Base-by-base conservation (phyloP, 2,888 invertebrate species). In the Prenolepis imparis region DNA sequence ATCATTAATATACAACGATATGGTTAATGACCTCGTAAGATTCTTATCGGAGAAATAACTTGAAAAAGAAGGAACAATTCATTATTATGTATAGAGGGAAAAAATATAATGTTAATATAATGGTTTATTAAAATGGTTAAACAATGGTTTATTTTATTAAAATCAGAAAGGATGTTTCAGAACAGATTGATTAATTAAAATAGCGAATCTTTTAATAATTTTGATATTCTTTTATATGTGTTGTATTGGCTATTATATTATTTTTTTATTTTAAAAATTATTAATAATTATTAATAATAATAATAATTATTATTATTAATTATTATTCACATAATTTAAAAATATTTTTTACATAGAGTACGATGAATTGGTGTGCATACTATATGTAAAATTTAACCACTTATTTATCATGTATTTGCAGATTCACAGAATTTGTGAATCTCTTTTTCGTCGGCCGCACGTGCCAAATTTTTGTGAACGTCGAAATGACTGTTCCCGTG, bases 401-500 rank as follows among this genome's bases (percentile, higher is more conserved):
- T 48, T 48, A 48, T 18, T 48, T 48, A 18, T 1, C 5, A 44
- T 6, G n/a, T 8, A 36, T 21, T 4, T 28, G 28, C n/a, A n/a
- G n/a, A 36, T 36, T 4, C 18, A 32, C n/a, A n/a, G 28, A 39
- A 36, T 63, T 6, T 5, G 15, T 39, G 28, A 28, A 12, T 41
- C 24, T 73, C 11, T 59, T 59, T 77, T 59, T 77, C 41, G n/a
- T 9, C 21, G 8, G 57, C 9, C n/a, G 28, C 12, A 59, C 36
- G 4, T 52, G 32, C 66, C 64, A 80, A 78, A 85, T 88, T 84
- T 85, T 64, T 44, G 21, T 55, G 68, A 75, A 52, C 44, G 8
- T 28, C 21, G 59, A n/a, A 70, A 66, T 0, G 52, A 12, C 36
- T 84, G 78, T 87, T 88, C 82, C 59, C 83, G 61, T 75, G 74